Conservation (phyloP, 2,888 invertebrate genomes). For the Epirrhoe alternata region DNA sequence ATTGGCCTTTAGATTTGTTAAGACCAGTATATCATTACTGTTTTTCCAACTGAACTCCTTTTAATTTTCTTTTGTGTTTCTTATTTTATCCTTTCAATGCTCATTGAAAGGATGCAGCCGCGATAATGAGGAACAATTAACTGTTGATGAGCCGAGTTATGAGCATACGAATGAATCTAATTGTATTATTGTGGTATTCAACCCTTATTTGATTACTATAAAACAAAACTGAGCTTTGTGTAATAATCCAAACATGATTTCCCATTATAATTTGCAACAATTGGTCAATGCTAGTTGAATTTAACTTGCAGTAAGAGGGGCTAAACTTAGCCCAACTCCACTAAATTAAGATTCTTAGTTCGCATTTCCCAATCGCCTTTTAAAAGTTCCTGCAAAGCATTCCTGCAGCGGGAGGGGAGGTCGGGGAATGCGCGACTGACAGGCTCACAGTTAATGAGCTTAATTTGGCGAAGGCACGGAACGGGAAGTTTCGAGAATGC, state of each 20-base stretch:
- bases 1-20: too few relatives aligned
- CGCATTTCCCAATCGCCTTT: slow-evolving; percentile 31
- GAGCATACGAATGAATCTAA: slow-evolving; percentile 19
- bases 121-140: slow-evolving; percentile 28
- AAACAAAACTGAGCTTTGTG: too few relatives aligned
- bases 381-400: slow-evolving; percentile 36
- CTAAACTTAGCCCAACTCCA: slow-evolving; percentile 15
- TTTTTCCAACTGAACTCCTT: too few relatives aligned
- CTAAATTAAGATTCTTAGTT: slow-evolving; percentile 30
- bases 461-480: slow-evolving; percentile 75
- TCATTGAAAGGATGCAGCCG: background rate
- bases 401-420: slow-evolving; percentile 18
- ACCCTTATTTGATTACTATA: background rate
- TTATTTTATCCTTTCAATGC: background rate
- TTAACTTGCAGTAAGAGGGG: background rate
- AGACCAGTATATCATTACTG: too few relatives aligned
- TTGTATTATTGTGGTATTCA: slow-evolving; percentile 1
- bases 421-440: slow-evolving; percentile 39
- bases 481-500: slow-evolving; percentile 31
- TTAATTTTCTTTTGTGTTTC: background rate
- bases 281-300: background rate
- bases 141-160: slow-evolving; percentile 29
- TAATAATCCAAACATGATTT: too few relatives aligned
- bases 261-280: too few relatives aligned
- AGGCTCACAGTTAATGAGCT: slow-evolving; percentile 64